These are phyloP conservation scores for Podabrus alpinus DNA, from an alignment of 2,888 invertebrate genomes.

Conservation along the genomic window DNA sequence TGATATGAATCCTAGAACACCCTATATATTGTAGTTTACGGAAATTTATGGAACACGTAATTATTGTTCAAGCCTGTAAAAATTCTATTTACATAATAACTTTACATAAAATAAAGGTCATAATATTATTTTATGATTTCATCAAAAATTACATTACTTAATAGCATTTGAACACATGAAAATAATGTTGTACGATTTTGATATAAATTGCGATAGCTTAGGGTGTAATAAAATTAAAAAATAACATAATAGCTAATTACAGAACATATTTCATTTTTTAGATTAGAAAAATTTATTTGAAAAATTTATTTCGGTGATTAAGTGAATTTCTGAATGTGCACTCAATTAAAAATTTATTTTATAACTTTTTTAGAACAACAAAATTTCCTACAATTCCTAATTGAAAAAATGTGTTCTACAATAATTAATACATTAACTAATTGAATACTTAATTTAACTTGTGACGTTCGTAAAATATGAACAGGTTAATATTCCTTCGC, in stretches of 20 bases:
- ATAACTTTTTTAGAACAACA: too few species aligned
- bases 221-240: neutral
- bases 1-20: neutral
- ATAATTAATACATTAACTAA: too few species aligned
- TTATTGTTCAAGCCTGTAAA: neutral
- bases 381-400: neutral
- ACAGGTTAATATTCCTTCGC: too few species aligned
- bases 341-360: neutral
- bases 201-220: neutral
- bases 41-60: neutral
- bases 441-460: too few species aligned
- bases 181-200: neutral
- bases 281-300: neutral
- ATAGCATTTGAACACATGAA: neutral
- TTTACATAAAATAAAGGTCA: neutral
- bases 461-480: too few species aligned
- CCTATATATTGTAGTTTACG: neutral
- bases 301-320: neutral
- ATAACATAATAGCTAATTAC: neutral
- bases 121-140: neutral
- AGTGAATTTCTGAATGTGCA: neutral
- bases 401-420: neutral
- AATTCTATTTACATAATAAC: neutral
- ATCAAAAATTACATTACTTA: neutral
- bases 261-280: neutral